Percentiles rank a stretch among this genome's conserved stretches.
Evolutionary conservation across 37 sponge, comb jelly and placozoan species (phyloP).

Genomic region (Ephydatia muelleri): DNA sequence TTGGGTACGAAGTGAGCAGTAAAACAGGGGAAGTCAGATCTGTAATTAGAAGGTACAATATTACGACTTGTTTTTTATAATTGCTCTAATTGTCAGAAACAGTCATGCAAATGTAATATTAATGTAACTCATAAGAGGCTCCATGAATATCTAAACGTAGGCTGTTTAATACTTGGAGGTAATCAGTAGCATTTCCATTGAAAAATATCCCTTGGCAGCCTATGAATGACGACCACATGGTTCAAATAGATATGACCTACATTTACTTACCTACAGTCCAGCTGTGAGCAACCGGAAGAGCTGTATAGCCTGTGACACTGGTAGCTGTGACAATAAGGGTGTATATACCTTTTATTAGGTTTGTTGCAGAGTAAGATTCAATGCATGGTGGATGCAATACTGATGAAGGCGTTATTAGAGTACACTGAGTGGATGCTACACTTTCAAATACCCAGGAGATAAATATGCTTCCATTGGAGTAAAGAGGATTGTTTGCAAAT

Average conservation of each 20-base stretch:
- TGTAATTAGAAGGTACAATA: neutral
- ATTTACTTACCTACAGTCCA: constrained; percentile 38
- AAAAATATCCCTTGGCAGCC: no score
- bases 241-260: no score
- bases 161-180: no score
- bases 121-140: no score
- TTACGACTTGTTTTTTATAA: no score
- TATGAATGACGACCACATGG: no score
- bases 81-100: no score
- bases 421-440: constrained; percentile 6
- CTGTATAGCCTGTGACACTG: constrained; percentile 6
- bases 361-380: neutral
- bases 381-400: neutral
- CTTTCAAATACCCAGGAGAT: constrained; percentile 11
- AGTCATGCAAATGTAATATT: no score
- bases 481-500: neutral
- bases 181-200: no score
- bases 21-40: constrained; percentile 2
- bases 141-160: no score
- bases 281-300: neutral
- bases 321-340: constrained; percentile 2
- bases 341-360: constrained; percentile 2
- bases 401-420: constrained; percentile 2
- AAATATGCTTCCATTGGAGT: constrained; percentile 11
- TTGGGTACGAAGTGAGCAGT: constrained; percentile 4